Conservation (phyloP, 2,113 vertebrate genomes). For the Clarias macrocephalus region DNA sequence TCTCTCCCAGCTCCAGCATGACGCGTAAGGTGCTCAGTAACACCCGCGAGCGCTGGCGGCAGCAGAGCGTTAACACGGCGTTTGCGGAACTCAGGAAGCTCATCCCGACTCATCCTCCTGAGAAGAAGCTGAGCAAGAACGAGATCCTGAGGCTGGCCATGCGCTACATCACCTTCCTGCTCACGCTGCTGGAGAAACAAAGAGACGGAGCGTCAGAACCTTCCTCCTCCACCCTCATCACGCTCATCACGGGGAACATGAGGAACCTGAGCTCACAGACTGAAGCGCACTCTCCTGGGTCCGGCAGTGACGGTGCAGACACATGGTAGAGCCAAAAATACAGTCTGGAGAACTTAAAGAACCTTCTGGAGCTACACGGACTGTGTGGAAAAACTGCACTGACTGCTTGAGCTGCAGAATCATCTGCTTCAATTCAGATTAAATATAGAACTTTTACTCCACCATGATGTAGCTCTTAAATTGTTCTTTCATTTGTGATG, state of each 20-base stretch:
- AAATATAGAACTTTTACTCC: neutral
- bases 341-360: neutral
- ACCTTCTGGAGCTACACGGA: neutral
- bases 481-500: neutral
- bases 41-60: constrained; percentile 92
- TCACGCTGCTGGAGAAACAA: constrained; percentile 87
- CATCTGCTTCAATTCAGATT: neutral
- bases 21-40: constrained; percentile 95
- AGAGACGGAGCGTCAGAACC: constrained; percentile 64
- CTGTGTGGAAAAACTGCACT: neutral
- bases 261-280: constrained; percentile 76
- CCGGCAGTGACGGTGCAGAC: constrained; percentile 75
- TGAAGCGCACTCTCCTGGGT: constrained; percentile 74
- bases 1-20: constrained; percentile 70
- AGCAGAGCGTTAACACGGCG: constrained; percentile 95
- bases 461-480: neutral
- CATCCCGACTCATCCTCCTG: constrained; percentile 94
- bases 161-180: constrained; percentile 97
- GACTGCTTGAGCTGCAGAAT: neutral
- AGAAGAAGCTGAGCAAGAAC: constrained; percentile 99
- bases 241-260: constrained; percentile 75
- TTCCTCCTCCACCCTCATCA: constrained; percentile 70
- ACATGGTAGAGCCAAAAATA: constrained; percentile 65
- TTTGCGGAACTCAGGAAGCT: constrained; percentile 94
- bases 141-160: constrained; percentile 96